Evolutionary conservation across 2,797 vertebrate species (phyloP).

Genomic region (Labeo calbasu): DNA sequence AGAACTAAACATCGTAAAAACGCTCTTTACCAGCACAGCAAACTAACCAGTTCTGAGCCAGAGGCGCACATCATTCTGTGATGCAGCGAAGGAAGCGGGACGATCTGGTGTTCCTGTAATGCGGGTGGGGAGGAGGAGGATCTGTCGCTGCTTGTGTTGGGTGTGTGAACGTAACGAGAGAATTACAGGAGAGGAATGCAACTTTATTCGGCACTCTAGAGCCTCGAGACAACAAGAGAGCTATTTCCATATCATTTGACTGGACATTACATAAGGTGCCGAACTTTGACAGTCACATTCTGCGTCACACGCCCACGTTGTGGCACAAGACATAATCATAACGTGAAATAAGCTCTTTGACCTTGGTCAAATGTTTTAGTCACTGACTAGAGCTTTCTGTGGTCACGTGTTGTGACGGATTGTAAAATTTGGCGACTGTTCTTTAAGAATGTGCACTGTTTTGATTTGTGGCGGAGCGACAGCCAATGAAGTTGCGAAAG

Average conservation of each 20-base stretch:
- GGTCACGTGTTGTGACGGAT: too few species aligned
- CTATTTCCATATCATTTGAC: constrained; percentile 10
- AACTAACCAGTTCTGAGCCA: background rate
- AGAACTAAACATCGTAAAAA: background rate
- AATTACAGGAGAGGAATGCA: constrained; percentile 12
- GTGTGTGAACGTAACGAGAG: background rate
- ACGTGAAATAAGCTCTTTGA: background rate
- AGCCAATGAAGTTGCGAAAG: background rate
- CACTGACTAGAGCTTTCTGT: too few species aligned
- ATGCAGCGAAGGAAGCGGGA: background rate
- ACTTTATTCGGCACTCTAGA: background rate
- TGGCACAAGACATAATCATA: background rate
- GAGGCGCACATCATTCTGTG: background rate
- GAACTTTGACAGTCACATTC: background rate
- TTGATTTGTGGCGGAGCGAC: too few species aligned
- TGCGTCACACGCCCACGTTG: background rate
- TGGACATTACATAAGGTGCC: background rate
- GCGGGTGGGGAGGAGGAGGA: background rate
- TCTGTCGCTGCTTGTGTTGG: background rate
- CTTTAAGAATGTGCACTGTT: too few species aligned
- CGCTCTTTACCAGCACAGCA: background rate
- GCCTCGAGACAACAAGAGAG: background rate
- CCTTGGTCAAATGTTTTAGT: too few species aligned
- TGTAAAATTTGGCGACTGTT: too few species aligned
- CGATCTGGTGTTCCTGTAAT: background rate